Percentiles rank a stretch among this genome's conserved stretches.
Evolutionary conservation across 1,140 invertebrate species (phyloP).

Genomic region (Ridgeia piscesae): DNA sequence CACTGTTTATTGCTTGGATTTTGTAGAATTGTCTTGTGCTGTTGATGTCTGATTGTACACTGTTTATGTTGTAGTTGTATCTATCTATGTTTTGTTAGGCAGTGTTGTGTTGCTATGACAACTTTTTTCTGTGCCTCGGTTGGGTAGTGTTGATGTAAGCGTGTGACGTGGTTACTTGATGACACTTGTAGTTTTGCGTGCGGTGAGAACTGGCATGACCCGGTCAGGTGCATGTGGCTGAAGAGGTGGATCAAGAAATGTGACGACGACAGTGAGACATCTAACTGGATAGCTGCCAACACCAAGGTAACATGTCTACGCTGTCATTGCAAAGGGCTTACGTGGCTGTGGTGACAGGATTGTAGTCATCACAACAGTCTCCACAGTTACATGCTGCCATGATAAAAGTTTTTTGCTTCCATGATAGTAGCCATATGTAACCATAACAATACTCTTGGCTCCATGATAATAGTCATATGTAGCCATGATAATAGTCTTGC

Average conservation of each 20-base stretch:
- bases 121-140: conserved; percentile 22
- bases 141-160: not conserved
- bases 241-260: conserved; percentile 99
- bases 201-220: conserved; percentile 98
- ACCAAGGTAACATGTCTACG: conserved; percentile 72
- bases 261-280: conserved; percentile 98
- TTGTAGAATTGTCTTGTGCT: not conserved
- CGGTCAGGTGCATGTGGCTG: conserved; percentile 90
- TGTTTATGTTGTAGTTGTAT: no score
- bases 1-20: not conserved
- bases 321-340: not conserved
- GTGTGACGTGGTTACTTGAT: not conserved
- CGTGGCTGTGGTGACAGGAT: no score
- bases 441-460: conserved; percentile 61
- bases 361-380: no score
- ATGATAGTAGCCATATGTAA: conserved; percentile 50
- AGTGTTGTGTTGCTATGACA: not conserved
- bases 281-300: conserved; percentile 99
- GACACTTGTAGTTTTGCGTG: conserved; percentile 74
- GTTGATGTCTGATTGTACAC: no score
- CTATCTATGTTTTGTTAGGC: not conserved
- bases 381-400: no score
- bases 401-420: no score
- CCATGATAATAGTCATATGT: conserved; percentile 67
- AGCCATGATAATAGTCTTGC: not conserved